Percentiles rank a stretch among this genome's conserved stretches.
These are phyloP conservation scores for Phodopus roborovskii DNA, from an alignment of 2,113 vertebrate species.

Conservation along the genomic window DNA sequence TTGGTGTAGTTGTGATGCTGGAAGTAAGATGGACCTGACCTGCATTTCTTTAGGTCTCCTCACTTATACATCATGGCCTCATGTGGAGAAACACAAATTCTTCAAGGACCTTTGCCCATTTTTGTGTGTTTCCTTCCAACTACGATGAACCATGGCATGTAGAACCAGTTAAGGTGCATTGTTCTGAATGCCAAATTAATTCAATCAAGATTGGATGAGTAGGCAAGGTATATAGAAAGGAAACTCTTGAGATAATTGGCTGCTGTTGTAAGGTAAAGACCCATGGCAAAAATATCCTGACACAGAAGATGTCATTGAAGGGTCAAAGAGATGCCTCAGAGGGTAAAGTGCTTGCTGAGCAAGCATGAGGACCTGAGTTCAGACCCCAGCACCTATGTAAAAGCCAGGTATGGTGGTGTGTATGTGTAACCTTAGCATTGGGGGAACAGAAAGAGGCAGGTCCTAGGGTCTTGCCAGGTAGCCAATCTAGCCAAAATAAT, in stretches of 20 bases:
- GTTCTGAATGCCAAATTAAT: conserved; percentile 36
- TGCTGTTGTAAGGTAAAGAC: not conserved
- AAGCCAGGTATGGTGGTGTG: not conserved
- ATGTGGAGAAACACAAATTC: not conserved
- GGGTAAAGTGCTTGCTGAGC: not conserved
- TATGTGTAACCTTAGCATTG: not conserved
- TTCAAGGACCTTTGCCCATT: not conserved
- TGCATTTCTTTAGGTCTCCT: not conserved
- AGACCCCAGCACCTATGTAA: not conserved
- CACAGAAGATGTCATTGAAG: not conserved
- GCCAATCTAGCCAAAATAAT: not conserved
- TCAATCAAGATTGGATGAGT: not conserved
- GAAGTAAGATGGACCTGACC: too few relatives aligned
- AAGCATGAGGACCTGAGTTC: not conserved
- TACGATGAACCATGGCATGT: not conserved
- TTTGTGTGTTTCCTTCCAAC: not conserved
- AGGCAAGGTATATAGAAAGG: not conserved
- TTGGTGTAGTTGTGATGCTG: not conserved
- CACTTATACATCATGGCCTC: not conserved
- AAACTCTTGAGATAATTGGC: not conserved
- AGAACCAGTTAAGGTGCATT: not conserved
- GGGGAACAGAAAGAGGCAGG: too few relatives aligned
- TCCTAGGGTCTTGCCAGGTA: not conserved
- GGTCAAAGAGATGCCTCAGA: not conserved
- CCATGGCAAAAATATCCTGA: not conserved